Percentiles rank a stretch among this genome's conserved stretches.
phyloP scores from a whole-genome alignment of 2,797 vertebrate genomes.

The Eulemur mongoz region DNA sequence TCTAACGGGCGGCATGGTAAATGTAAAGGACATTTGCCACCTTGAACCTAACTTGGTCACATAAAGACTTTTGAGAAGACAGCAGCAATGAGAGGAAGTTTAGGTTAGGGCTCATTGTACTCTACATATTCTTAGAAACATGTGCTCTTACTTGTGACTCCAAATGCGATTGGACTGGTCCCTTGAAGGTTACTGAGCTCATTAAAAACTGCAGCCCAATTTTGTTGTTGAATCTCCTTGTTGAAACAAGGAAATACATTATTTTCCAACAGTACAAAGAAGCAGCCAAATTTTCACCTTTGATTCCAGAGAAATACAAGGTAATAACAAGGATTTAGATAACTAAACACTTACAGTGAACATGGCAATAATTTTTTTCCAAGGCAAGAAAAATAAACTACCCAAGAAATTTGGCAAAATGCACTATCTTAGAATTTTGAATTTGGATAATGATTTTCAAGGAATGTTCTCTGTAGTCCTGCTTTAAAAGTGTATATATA shows the following conservation, averaged over 20 bases:
- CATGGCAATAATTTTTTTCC: conserved; percentile 1
- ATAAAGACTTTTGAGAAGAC: neutral
- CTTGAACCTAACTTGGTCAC: neutral
- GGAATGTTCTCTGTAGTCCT: neutral
- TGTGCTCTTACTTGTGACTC: conserved; percentile 30
- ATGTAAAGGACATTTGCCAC: neutral
- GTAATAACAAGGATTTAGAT: conserved; percentile 26
- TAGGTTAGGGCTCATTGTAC: neutral
- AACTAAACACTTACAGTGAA: neutral
- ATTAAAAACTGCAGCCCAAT: conserved; percentile 44
- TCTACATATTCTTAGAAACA: neutral
- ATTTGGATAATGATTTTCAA: conserved; percentile 24
- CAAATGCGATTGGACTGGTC: neutral
- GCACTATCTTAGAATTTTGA: conserved; percentile 9
- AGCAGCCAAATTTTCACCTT: conserved; percentile 37
- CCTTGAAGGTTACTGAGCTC: conserved; percentile 44
- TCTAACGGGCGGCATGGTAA: conserved; percentile 60
- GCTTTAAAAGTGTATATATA: neutral
- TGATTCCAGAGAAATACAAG: conserved; percentile 58
- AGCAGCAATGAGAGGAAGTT: neutral
- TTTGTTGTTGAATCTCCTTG: conserved; percentile 29
- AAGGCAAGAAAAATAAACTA: conserved; percentile 10
- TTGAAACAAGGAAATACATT: conserved; percentile 42
- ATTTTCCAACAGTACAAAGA: conserved; percentile 47
- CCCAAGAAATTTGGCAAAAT: conserved; percentile 30